Conservation (phyloP, 1,140 invertebrate species). For the Drosophila trapezifrons region DNA sequence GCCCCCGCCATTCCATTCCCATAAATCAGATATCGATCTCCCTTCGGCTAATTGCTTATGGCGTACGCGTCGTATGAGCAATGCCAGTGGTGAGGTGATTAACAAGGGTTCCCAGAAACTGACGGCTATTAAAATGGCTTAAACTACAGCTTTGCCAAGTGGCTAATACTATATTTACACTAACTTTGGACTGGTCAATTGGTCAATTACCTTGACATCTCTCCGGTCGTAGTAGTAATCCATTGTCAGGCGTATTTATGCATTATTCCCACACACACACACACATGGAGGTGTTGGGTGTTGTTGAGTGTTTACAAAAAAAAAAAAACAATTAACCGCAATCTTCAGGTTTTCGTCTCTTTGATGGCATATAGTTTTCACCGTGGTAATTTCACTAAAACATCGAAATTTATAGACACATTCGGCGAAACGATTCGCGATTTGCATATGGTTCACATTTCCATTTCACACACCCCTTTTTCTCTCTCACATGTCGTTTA, state of each 20-base stretch:
- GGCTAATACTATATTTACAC: slow-evolving; percentile 10
- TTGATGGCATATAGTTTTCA: slow-evolving; percentile 60
- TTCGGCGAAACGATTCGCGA: slow-evolving; percentile 60
- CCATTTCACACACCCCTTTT: slow-evolving; percentile 77
- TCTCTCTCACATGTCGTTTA: slow-evolving; percentile 36
- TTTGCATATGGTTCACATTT: slow-evolving; percentile 80
- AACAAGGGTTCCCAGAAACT: slow-evolving; percentile 24
- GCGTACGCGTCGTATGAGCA: slow-evolving; percentile 35
- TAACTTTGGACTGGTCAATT: slow-evolving; percentile 18
- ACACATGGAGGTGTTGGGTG: slow-evolving; percentile 14
- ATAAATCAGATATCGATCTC: slow-evolving; percentile 37
- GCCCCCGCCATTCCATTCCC: slow-evolving; percentile 28
- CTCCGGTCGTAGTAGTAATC: slow-evolving; percentile 70
- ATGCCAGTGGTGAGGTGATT: slow-evolving; percentile 16
- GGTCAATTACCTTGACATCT: slow-evolving; percentile 65
- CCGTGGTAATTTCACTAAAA: slow-evolving; percentile 73
- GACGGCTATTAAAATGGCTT: slow-evolving; percentile 11
- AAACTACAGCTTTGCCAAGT: slow-evolving; percentile 13
- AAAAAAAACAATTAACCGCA: slow-evolving; percentile 45
- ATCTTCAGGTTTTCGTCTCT: slow-evolving; percentile 51
- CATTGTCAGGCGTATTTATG: slow-evolving; percentile 61
- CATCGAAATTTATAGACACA: slow-evolving; percentile 72
- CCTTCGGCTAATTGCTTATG: slow-evolving; percentile 29
- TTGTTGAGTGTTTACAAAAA: slow-evolving; percentile 21
- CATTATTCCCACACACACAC: slow-evolving; percentile 29